Evolutionary conservation across 2,797 vertebrate genomes (phyloP).

Genomic region (Scleropages formosus): DNA sequence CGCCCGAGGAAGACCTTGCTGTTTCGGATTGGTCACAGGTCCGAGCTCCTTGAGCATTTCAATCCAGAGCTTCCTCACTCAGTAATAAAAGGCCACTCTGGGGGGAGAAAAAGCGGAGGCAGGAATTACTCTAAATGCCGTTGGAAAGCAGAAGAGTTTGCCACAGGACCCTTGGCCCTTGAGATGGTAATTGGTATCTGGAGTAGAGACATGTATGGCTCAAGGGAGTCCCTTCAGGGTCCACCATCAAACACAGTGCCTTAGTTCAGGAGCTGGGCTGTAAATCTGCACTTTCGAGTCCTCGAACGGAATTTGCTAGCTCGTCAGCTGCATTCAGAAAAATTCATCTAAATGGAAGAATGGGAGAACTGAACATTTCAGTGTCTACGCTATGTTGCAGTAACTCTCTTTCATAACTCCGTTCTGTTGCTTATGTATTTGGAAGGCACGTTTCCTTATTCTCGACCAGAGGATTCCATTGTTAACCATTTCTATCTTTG

Average conservation of each 20-base stretch:
- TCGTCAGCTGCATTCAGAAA: too few relatives aligned
- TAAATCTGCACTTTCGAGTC: too few relatives aligned
- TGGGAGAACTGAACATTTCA: conserved; percentile 18
- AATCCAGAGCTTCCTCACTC: conserved; percentile 58
- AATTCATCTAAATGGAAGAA: too few relatives aligned
- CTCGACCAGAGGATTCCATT: not conserved
- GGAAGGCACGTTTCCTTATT: not conserved
- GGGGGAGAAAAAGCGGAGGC: conserved; percentile 48
- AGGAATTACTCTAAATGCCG: conserved; percentile 52
- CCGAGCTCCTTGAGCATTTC: conserved; percentile 46
- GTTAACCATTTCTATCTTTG: not conserved
- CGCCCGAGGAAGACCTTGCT: conserved; percentile 41
- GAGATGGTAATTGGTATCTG: conserved; percentile 20
- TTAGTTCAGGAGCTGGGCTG: not conserved
- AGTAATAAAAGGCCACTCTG: conserved; percentile 55
- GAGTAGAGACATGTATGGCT: conserved; percentile 24
- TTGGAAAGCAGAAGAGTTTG: conserved; percentile 27
- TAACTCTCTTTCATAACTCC: not conserved
- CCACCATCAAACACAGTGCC: not conserved
- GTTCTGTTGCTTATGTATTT: not conserved
- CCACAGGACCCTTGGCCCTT: conserved; percentile 31
- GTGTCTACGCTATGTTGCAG: not conserved
- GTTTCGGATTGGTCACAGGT: conserved; percentile 73
- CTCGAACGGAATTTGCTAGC: too few relatives aligned
- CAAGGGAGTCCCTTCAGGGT: not conserved